Conservation (phyloP, 35 echinoderm and acorn worm genomes). For the Apostichopus japonicus region DNA sequence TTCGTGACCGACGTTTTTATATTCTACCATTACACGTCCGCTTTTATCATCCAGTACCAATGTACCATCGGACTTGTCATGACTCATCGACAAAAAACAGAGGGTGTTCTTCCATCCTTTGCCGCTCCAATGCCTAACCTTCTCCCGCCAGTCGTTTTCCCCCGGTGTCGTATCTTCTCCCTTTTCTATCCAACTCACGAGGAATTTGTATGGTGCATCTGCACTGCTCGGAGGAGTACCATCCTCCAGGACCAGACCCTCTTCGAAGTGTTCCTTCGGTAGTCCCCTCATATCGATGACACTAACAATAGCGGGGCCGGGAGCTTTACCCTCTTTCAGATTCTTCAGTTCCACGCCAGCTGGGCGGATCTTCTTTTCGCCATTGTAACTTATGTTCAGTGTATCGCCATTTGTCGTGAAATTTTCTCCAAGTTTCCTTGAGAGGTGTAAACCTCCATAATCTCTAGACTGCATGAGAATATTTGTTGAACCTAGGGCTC, state of each 20-base stretch:
- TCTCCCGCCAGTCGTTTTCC: constrained; percentile 70
- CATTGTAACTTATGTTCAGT: constrained; percentile 83
- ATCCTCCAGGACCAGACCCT: constrained; percentile 72
- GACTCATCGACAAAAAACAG: constrained; percentile 78
- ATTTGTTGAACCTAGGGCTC: constrained; percentile 71
- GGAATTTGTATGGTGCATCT: constrained; percentile 70
- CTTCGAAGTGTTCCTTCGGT: constrained; percentile 46
- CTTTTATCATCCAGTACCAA: constrained; percentile 64
- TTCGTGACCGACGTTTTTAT: constrained; percentile 67
- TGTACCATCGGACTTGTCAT: constrained; percentile 63
- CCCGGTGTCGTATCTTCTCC: constrained; percentile 76
- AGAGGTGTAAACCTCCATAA: constrained; percentile 57
- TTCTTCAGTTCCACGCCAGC: constrained; percentile 64
- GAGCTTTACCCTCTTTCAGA: constrained; percentile 53
- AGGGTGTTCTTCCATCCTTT: constrained; percentile 74
- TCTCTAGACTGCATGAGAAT: constrained; percentile 73
- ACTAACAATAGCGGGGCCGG: constrained; percentile 58
- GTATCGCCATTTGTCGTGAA: constrained; percentile 83
- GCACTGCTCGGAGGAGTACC: constrained; percentile 66
- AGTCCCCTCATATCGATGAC: constrained; percentile 69
- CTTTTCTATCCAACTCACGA: constrained; percentile 66
- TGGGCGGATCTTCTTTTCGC: constrained; percentile 58
- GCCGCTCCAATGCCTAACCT: constrained; percentile 56
- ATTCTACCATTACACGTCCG: constrained; percentile 72
- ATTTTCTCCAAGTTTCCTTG: constrained; percentile 56